Evolutionary conservation across 2,888 invertebrate species (phyloP).

Genomic region (Pristionchus arcanus): DNA sequence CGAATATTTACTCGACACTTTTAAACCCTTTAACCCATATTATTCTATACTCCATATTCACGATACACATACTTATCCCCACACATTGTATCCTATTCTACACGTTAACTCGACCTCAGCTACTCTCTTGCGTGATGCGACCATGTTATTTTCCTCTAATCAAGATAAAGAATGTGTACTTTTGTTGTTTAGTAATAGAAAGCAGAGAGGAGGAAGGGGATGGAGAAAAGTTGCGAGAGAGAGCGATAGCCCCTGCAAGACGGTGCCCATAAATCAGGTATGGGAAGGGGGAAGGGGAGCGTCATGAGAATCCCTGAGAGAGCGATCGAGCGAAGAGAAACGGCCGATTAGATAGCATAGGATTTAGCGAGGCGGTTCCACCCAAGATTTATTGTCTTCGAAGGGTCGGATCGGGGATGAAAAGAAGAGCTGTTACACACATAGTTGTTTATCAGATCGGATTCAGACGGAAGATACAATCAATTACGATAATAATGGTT

Average conservation of each 20-base stretch:
- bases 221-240: background rate
- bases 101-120: background rate
- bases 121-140: background rate
- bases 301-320: slow-evolving; percentile 17
- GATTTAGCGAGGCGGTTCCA: slow-evolving; percentile 15
- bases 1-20: background rate
- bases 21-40: background rate
- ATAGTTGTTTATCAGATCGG: slow-evolving; percentile 38
- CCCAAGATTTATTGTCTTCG: slow-evolving; percentile 27
- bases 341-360: background rate
- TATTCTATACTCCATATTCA: background rate
- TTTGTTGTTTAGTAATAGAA: background rate
- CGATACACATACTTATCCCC: background rate
- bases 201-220: background rate
- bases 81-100: too few species aligned
- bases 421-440: slow-evolving; percentile 36
- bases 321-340: background rate
- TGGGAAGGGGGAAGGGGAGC: background rate
- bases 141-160: background rate
- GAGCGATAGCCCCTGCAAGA: background rate
- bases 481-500: background rate
- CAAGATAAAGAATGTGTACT: slow-evolving; percentile 30
- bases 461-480: background rate
- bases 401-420: background rate
- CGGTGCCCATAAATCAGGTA: slow-evolving; percentile 40